Conservation (phyloP, 2,113 vertebrate species). For the Eretmochelys imbricata region DNA sequence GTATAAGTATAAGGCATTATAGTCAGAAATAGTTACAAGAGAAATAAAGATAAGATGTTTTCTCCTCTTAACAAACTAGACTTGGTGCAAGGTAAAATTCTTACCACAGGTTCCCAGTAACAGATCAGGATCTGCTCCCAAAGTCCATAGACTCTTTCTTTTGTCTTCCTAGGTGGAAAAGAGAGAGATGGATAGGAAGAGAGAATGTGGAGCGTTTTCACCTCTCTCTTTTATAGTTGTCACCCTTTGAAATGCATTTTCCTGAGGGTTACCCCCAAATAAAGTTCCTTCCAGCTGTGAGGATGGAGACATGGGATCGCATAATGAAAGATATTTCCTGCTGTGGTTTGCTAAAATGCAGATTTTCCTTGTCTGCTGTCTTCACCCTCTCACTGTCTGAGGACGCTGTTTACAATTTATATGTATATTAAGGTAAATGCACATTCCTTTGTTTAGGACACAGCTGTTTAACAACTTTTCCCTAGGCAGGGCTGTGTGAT, state of each 20-base stretch:
- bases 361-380: background rate
- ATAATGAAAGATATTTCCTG: background rate
- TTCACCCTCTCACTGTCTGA: background rate
- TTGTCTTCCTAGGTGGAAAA: background rate
- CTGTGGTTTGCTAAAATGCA: background rate
- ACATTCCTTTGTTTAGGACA: background rate
- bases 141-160: background rate
- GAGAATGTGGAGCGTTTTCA: background rate
- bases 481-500: background rate
- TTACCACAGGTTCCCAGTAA: background rate
- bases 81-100: background rate
- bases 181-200: too few relatives aligned
- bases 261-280: background rate
- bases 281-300: too few relatives aligned
- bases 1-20: background rate
- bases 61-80: background rate
- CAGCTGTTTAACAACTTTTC: background rate
- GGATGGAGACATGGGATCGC: background rate
- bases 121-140: background rate
- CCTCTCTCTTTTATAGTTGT: background rate
- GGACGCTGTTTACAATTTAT: background rate
- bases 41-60: background rate
- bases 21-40: background rate
- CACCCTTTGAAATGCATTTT: background rate
- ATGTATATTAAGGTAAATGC: background rate